Base-by-base conservation (phyloP, 2,888 invertebrate genomes). In the Eupeodes luniger region DNA sequence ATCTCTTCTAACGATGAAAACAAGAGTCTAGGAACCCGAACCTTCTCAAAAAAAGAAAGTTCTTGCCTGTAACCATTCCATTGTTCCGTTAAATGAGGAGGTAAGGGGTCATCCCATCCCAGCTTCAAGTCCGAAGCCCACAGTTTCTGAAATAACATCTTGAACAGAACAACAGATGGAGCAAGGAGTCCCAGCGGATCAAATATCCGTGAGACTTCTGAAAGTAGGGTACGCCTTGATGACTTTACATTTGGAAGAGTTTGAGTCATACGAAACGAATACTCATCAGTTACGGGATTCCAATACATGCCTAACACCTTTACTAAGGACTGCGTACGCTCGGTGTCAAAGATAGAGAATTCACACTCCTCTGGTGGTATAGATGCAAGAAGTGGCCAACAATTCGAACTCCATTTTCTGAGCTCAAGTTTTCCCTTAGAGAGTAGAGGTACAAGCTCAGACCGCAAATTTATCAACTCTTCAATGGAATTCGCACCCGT, bases 361-460 rank as follows among this genome's bases (percentile, higher is more conserved):
- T 77, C 66, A 57, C 47, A 69, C 14, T 69, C 69, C 5, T 69
- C 51, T n/a, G 7, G 49, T 36, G 44, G 59, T 27, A 51, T 11
- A 4, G 47, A 19, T 1, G 75, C 57, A 12, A 78, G 34, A 59
- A 72, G 59, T 36, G 47, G 59, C 11, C 12, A 44, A 55, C 72
- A 72, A 14, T 72, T 72, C 34, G 57, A 69, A 57, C 67, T 78
- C 78, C 78, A 78, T 78, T 78, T 69, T 19, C 69, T 53, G 2
- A 77, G 55, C 27, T 74, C 47, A 44, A n/a, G n/a, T n/a, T n/a
- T n/a, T n/a, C n/a, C n/a, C n/a, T n/a, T n/a, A 74, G 61, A 74
- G 19, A 74, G 49, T 27, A 74, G 10, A 10, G 34, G 27, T 34
- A 74, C 61, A 14, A 61, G 40, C 36, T 74, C 74, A 14, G 47